These are phyloP conservation scores for Scortum barcoo DNA, from an alignment of 2,113 vertebrate genomes.

Conservation along the genomic window DNA sequence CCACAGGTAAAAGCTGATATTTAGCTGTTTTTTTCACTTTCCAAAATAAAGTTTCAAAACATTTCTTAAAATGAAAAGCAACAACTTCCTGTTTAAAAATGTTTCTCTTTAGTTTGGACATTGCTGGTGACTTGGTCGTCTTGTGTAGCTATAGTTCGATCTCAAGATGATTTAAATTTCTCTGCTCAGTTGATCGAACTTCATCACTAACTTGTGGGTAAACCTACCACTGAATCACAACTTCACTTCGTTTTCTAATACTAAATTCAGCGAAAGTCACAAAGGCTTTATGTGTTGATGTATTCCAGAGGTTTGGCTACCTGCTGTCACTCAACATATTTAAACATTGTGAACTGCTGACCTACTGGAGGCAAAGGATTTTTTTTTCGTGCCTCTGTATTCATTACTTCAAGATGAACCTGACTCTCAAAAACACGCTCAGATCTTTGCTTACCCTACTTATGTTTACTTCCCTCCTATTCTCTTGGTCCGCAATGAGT, in stretches of 20 bases:
- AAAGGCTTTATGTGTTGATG: not conserved
- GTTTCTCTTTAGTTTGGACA: not conserved
- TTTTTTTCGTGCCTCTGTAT: constrained; percentile 22
- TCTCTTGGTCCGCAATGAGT: constrained; percentile 46
- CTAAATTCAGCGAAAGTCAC: not conserved
- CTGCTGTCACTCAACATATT: constrained; percentile 21
- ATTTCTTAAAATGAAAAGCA: not conserved
- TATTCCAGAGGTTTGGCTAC: constrained; percentile 9
- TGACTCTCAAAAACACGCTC: constrained; percentile 28
- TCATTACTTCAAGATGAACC: constrained; percentile 34
- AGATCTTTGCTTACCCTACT: constrained; percentile 28
- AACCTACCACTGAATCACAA: not conserved
- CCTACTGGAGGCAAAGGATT: not conserved
- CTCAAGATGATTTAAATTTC: not conserved
- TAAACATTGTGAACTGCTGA: constrained; percentile 22
- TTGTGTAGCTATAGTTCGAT: too few species aligned
- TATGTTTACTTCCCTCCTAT: constrained; percentile 40
- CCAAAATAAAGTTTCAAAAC: not conserved
- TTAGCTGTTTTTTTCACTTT: not conserved
- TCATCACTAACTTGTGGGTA: not conserved
- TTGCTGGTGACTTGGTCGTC: not conserved
- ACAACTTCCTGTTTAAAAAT: not conserved
- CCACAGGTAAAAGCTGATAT: not conserved
- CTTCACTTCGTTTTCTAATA: too few species aligned
- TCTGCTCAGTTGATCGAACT: not conserved